Conservation (phyloP, 2,888 invertebrate genomes). For the Hypselothyrea guttata region DNA sequence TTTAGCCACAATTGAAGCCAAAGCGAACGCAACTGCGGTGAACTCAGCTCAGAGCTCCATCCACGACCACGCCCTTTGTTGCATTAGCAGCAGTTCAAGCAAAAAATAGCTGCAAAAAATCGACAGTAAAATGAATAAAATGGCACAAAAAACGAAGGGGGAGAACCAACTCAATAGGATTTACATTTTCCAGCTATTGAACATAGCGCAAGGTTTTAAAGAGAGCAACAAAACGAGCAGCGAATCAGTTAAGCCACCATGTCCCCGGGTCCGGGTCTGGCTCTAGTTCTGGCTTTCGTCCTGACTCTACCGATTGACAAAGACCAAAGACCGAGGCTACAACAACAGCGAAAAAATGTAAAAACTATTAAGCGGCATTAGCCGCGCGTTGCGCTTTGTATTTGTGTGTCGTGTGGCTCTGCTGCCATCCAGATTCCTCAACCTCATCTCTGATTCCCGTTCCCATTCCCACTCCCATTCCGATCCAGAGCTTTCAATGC, state of each 20-base stretch:
- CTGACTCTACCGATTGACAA: conserved; percentile 33
- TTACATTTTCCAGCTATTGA: conserved; percentile 77
- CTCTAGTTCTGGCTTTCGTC: neutral
- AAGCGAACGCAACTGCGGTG: conserved; percentile 31
- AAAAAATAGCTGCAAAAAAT: conserved; percentile 14
- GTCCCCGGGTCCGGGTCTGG: conserved; percentile 24
- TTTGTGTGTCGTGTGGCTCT: conserved; percentile 51
- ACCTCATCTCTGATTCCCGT: neutral
- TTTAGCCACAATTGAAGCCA: conserved; percentile 54
- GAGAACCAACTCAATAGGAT: conserved; percentile 62
- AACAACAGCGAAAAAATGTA: conserved; percentile 47
- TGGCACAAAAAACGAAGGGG: conserved; percentile 12
- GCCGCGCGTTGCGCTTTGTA: conserved; percentile 72
- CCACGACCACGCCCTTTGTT: conserved; percentile 51
- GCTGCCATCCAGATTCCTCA: conserved; percentile 26
- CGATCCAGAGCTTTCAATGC: conserved; percentile 7
- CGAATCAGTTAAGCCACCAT: conserved; percentile 74
- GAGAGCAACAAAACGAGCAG: conserved; percentile 34
- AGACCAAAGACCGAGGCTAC: conserved; percentile 45
- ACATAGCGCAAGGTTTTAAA: conserved; percentile 53
- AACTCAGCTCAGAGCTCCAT: conserved; percentile 1
- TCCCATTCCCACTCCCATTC: no score
- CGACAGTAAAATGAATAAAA: conserved; percentile 16
- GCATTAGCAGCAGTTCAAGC: conserved; percentile 48
- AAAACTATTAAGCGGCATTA: conserved; percentile 77